Base-by-base conservation (phyloP, 2,113 vertebrate species). In the Phylloscopus trochilus region DNA sequence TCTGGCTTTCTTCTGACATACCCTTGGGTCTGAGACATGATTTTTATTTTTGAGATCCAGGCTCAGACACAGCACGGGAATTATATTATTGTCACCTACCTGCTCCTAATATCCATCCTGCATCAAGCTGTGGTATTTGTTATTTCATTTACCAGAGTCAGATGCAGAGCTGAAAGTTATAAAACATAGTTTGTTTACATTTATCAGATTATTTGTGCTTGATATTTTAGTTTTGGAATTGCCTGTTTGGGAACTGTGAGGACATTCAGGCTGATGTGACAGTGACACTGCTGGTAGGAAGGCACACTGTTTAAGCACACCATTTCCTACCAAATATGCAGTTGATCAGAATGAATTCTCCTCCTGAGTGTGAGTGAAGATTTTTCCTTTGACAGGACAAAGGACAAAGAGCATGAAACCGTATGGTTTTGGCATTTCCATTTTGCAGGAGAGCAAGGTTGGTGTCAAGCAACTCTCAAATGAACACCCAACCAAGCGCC, bases 401-500 rank as follows among this genome's bases (percentile, higher is more conserved):
- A n/a, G n/a, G n/a, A n/a, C n/a, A n/a, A n/a, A 59, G n/a, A 67
- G 4, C 39, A 79, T 37, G 9, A 62, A 74, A 44, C 19, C 24
- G 3, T 12, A 21, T 47, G 7, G 0, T 33, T 80, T 80, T 62
- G 59, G 18, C 18, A 46, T 24, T 84, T 87, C 43, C 20, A 21
- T 69, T 83, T 89, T 87, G 37, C 33, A 37, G 17, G n/a, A 21
- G 8, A 28, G 24, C 3, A 41, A 44, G 3, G 2, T 37, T 0
- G 0, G 6, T 37, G 31, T 37, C 20, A 63, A 81, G 52, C 0
- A 0, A 63, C 8, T 10, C 20, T 22, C 13, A 73, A 68, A 41
- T 11, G 8, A 11, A 37, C 47, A 67, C 4, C 7, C 7, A 69
- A 3, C 6, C 0, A 0, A 82, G 20, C 16, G 85, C 3, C 41